These are phyloP conservation scores for Phyllostomus hastatus DNA, from an alignment of 2,113 vertebrate genomes.

Conservation along the genomic window DNA sequence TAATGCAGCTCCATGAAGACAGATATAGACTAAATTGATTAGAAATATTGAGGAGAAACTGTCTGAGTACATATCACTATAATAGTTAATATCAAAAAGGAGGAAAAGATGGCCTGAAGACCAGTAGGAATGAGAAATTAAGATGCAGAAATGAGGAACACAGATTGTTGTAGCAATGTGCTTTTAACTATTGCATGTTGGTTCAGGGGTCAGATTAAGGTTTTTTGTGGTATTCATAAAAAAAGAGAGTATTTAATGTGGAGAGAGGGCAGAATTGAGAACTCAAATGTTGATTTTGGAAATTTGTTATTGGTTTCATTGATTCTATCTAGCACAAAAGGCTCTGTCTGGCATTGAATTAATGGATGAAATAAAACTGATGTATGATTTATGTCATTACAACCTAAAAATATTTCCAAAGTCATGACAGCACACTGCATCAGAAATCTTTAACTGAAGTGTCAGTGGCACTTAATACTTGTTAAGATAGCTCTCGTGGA, in stretches of 20 bases:
- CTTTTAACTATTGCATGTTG: neutral
- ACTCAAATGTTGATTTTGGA: neutral
- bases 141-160: neutral
- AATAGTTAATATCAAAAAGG: neutral
- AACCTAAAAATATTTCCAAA: neutral
- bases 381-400: neutral
- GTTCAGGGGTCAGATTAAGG: neutral
- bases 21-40: neutral
- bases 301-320: neutral
- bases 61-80: neutral
- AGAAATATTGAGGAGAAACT: neutral
- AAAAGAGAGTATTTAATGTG: neutral
- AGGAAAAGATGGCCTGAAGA: neutral
- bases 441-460: neutral
- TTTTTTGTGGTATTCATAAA: neutral
- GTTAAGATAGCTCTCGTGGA: neutral
- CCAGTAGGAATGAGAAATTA: neutral
- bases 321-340: neutral
- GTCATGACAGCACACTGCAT: neutral
- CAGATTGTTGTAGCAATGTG: too few species aligned
- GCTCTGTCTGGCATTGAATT: neutral
- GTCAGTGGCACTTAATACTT: neutral
- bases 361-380: neutral
- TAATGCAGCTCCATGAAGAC: neutral
- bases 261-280: neutral